Evolutionary conservation across 1,140 invertebrate genomes (phyloP), one percentile per base, ranked within the genome.

Genomic region (Oscheius sp.): DNA sequence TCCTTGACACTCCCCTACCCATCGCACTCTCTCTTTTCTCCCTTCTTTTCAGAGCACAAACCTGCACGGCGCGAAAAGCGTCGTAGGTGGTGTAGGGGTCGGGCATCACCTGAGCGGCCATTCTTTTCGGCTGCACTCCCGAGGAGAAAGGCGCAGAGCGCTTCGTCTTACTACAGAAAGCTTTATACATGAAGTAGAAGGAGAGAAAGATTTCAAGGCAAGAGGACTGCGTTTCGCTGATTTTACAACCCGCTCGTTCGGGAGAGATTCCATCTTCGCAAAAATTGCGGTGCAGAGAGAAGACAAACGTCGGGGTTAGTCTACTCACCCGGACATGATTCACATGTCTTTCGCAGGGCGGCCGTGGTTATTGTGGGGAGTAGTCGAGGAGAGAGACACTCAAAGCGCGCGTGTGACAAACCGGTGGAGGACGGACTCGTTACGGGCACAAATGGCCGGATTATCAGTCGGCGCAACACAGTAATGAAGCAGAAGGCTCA

Each of bases 71-170:
- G 15, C 49, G 49, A 55, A 55, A 55, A 55, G 49, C 49, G 28
- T 55, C 49, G 49, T 13, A 55, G 49, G 49, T 23, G n/a, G 7
- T 42, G 49, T 23, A 55, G 49, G 49, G 49, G 23, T 55, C 49
- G 49, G 49, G 49, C 49, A 55, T 55, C 15, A 55, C 49, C 49
- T 7, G 23, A 23, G 49, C 23, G 49, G 49, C 49, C 49, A 55
- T 55, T 26, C 28, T 55, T 55, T 55, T 55, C 49, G 49, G 49
- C 49, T 55, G 49, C 49, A 55, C 49, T 55, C 49, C 49, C 49
- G 49, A 55, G 49, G 49, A 15, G 49, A 13, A 55, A 4, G 49
- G 49, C 49, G 49, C 49, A 20, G 49, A 55, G 49, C 49, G 49
- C 49, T 55, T 55, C 49, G 49, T 55, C 49, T 55, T 55, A 55